Evolutionary conservation across 2,888 invertebrate genomes (phyloP), one percentile per base, ranked within the genome.

Genomic region (Lasius fuliginosus): DNA sequence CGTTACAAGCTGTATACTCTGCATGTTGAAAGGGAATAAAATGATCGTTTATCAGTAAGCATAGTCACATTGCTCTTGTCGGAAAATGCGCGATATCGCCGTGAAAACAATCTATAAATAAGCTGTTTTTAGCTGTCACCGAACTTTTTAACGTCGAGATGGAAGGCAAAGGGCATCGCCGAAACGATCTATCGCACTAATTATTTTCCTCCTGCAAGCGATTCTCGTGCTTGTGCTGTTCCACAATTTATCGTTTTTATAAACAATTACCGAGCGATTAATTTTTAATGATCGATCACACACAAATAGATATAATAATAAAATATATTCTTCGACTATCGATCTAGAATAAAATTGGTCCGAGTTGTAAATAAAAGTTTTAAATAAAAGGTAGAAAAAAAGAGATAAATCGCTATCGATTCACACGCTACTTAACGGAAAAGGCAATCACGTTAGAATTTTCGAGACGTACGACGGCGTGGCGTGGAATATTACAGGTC

Each of bases 31-130:
- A 75, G 60, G 73, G 76, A 88, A 85, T 77, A 86, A 84, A 81
- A 33, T 77, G 53, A 83, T 84, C 85, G 53, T n/a, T 76, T 84
- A 82, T 85, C 81, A 33, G 58, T 36, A 36, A 42, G 27, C 36
- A 73, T 5, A 18, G 64, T 74, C 60, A 36, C 49, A 15, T 27
- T 49, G 56, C 30, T 69, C 30, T 42, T n/a, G 36, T 4, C 75
- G 67, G 42, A 64, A 83, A 81, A 68, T 49, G 42, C 8, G 40
- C 49, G 40, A 73, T 65, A 42, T 65, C 18, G 33, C 49, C 56
- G 33, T 62, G 58, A 62, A 76, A 58, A 79, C 42, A 46, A 9
- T n/a, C 62, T 71, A 40, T 56, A 77, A 77, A 69, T 68, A 77
- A 77, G 18, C 18, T 40, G 71, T 30, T 56, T 65, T 76, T 1